Evolutionary conservation across 2,797 vertebrate species (phyloP).

Genomic region (Lepilemur septentrionalis): DNA sequence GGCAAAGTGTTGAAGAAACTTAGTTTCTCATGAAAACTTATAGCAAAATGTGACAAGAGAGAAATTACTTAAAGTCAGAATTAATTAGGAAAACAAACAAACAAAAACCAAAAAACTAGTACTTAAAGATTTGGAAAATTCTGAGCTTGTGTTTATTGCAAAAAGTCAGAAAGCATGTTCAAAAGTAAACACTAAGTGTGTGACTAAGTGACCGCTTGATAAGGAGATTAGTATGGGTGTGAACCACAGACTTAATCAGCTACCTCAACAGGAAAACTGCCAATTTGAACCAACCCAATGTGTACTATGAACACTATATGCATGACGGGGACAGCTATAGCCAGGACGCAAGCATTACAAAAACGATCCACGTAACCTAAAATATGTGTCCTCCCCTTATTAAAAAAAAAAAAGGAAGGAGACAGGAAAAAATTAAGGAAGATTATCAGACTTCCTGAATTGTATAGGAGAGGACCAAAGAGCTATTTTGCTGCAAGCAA

Average conservation of each 20-base stretch:
- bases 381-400: no score
- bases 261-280: neutral
- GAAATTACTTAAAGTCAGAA: neutral
- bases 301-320: no score
- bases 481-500: neutral
- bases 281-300: no score
- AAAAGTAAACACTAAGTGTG: neutral
- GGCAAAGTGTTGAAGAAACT: neutral
- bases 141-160: no score
- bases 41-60: neutral
- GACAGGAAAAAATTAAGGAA: neutral
- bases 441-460: neutral
- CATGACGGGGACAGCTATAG: no score
- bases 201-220: neutral
- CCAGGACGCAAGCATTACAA: no score
- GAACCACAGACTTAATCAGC: neutral
- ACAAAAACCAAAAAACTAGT: neutral
- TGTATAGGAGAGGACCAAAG: no score
- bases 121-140: neutral
- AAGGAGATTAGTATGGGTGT: neutral
- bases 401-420: neutral
- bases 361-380: no score
- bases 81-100: neutral
- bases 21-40: neutral
- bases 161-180: neutral